These are phyloP conservation scores for Priocnemis perturbator DNA, from an alignment of 2,888 invertebrate genomes.

Conservation along the genomic window DNA sequence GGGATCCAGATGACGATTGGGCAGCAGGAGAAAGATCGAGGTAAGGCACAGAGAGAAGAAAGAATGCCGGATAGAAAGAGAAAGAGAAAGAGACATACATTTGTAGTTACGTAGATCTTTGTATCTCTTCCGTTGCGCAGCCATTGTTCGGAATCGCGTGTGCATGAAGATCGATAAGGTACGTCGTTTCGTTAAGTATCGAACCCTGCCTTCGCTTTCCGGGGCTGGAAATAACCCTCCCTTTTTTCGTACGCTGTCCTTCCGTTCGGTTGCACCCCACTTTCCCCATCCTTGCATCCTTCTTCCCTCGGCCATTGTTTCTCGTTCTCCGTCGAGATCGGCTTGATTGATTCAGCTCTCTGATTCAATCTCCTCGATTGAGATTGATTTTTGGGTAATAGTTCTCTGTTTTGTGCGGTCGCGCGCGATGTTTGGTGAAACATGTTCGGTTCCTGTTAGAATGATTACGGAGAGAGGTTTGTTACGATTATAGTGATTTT, in stretches of 20 bases:
- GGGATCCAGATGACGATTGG: background rate
- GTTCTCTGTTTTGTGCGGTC: no score
- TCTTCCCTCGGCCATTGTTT: background rate
- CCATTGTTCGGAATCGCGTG: conserved; percentile 2
- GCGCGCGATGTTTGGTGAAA: no score
- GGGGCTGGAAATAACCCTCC: background rate
- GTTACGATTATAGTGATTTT: no score
- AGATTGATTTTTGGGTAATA: no score
- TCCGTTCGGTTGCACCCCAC: background rate
- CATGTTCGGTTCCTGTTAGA: no score
- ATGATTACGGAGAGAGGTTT: no score
- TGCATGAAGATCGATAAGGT: conserved; percentile 24
- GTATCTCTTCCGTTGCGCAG: background rate
- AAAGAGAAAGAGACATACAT: background rate
- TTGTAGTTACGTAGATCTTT: background rate
- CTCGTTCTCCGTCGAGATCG: no score
- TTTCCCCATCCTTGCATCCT: background rate
- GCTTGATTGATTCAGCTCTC: no score
- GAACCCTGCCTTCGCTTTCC: conserved; percentile 5
- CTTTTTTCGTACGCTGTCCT: background rate
- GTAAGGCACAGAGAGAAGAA: background rate
- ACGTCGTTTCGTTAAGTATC: conserved; percentile 21
- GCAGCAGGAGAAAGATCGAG: background rate
- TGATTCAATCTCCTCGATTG: no score
- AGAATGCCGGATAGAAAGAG: background rate